A percentile compares a stretch with the other conserved stretches of the same genome.
These are phyloP conservation scores for Hyppa rectilinea DNA, from an alignment of 2,888 invertebrate genomes.

Conservation along the genomic window DNA sequence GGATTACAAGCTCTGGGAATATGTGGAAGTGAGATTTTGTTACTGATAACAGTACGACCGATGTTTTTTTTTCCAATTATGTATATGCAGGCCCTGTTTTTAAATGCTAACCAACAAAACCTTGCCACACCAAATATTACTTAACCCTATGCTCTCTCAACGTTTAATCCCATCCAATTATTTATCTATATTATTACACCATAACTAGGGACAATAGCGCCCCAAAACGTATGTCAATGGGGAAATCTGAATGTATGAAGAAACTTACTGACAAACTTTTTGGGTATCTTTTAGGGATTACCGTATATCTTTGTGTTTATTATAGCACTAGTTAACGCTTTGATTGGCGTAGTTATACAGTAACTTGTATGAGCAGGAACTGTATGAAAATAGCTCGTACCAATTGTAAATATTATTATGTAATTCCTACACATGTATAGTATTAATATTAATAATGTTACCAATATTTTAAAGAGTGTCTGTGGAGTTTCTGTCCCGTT, in stretches of 20 bases:
- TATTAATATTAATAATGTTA: too few species aligned
- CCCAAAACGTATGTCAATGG: background rate
- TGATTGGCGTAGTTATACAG: background rate
- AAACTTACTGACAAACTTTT: constrained; percentile 21
- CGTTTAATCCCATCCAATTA: constrained; percentile 4
- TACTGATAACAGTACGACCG: background rate
- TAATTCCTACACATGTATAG: too few species aligned
- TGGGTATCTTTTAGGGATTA: background rate
- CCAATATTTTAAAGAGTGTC: too few species aligned
- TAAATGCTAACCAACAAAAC: background rate
- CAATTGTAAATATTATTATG: too few species aligned
- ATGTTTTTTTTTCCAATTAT: background rate
- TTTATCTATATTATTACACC: constrained; percentile 13
- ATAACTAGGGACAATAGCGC: background rate
- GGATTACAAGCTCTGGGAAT: background rate
- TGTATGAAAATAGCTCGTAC: background rate
- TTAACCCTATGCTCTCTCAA: background rate
- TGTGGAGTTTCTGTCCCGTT: too few species aligned
- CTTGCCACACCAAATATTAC: background rate
- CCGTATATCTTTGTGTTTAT: constrained; percentile 10
- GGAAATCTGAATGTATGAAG: constrained; percentile 20
- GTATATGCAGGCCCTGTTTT: background rate
- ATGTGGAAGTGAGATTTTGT: background rate
- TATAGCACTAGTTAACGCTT: background rate
- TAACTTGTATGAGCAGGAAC: too few species aligned